A percentile compares a stretch with the other conserved stretches of the same genome.
These are phyloP conservation scores for Notamacropus eugenii DNA, from an alignment of 2,797 vertebrate genomes.

Conservation along the genomic window DNA sequence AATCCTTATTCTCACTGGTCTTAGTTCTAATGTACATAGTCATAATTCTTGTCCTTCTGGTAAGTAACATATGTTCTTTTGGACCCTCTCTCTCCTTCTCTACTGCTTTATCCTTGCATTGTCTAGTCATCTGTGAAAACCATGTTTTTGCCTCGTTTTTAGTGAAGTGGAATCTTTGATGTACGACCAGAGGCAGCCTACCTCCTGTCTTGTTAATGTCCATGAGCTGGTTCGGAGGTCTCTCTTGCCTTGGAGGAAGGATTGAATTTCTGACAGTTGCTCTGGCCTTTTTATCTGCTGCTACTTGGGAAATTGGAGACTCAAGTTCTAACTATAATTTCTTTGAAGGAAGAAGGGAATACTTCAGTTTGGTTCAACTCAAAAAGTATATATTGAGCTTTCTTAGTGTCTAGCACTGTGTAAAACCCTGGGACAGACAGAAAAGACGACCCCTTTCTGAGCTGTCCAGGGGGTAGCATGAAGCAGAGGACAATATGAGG, in stretches of 20 bases:
- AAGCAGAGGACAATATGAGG: slow-evolving; percentile 12
- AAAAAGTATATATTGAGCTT: neutral
- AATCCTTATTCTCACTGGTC: neutral
- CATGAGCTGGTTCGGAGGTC: neutral
- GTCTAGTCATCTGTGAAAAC: neutral
- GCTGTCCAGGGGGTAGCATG: neutral
- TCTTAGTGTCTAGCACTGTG: neutral
- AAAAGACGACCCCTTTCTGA: neutral
- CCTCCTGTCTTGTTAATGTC: neutral
- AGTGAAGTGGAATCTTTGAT: slow-evolving; percentile 34
- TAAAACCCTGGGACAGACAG: neutral
- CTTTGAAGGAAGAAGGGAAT: neutral
- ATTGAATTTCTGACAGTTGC: slow-evolving; percentile 5
- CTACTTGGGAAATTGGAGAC: neutral
- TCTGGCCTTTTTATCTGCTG: neutral
- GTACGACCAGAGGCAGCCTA: neutral
- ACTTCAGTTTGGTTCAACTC: neutral
- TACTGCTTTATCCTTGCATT: neutral
- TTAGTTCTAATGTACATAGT: neutral
- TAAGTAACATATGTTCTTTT: slow-evolving; percentile 42
- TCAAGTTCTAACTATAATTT: neutral
- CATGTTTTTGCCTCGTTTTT: neutral
- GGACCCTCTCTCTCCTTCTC: neutral
- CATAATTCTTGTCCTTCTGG: neutral
- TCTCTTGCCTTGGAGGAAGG: neutral